These are phyloP conservation scores for Eueides isabella DNA, from an alignment of 1,140 invertebrate species.

Conservation along the genomic window DNA sequence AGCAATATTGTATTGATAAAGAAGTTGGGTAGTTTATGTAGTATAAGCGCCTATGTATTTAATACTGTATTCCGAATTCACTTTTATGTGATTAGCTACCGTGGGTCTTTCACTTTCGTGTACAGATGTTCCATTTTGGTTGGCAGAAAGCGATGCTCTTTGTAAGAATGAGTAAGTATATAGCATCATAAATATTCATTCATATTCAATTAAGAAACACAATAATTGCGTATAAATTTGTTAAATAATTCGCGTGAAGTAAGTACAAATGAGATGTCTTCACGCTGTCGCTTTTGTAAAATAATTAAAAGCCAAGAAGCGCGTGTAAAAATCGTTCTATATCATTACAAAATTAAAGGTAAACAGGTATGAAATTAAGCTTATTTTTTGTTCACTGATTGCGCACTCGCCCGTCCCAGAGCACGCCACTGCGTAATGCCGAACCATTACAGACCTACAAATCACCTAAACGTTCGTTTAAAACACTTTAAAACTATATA, in stretches of 20 bases:
- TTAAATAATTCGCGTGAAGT: not conserved
- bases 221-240: not conserved
- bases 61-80: too few species aligned
- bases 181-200: too few species aligned
- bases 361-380: constrained; percentile 81
- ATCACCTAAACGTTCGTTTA: constrained; percentile 74
- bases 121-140: too few species aligned
- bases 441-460: constrained; percentile 64
- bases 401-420: constrained; percentile 59
- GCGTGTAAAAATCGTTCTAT: constrained; percentile 63
- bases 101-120: too few species aligned
- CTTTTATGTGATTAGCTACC: too few species aligned
- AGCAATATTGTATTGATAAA: too few species aligned
- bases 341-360: constrained; percentile 77
- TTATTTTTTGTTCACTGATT: constrained; percentile 77
- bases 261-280: not conserved
- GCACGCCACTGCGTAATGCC: constrained; percentile 67
- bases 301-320: constrained; percentile 20
- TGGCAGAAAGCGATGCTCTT: too few species aligned
- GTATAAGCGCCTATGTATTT: too few species aligned
- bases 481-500: constrained; percentile 62
- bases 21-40: too few species aligned
- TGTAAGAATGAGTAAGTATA: too few species aligned
- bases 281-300: constrained; percentile 5
- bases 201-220: not conserved